phyloP scores from a whole-genome alignment of 2,888 invertebrate species.

The Opisthograptis luteolata region DNA sequence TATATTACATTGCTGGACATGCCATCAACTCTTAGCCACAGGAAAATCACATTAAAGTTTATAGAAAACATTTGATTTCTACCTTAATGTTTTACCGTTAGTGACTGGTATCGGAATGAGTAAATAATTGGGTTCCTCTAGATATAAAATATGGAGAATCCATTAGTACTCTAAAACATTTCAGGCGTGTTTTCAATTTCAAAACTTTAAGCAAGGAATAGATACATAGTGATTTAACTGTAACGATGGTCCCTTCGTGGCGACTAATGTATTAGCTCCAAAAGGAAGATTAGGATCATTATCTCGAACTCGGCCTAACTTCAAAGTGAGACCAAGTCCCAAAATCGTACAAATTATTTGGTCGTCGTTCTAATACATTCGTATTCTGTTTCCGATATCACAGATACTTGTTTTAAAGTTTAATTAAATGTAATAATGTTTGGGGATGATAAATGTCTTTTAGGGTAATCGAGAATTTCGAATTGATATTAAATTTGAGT shows the following conservation, averaged over 20 bases:
- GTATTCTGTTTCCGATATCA: conserved; percentile 45
- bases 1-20: no score
- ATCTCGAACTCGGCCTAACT: background rate
- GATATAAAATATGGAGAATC: no score
- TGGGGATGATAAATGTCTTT: conserved; percentile 56
- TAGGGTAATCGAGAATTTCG: conserved; percentile 47
- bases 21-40: no score
- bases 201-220: background rate
- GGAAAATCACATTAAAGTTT: no score
- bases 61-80: no score
- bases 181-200: background rate
- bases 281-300: conserved; percentile 8
- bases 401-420: conserved; percentile 57
- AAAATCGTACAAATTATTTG: conserved; percentile 19
- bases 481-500: conserved; percentile 41
- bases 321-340: conserved; percentile 13
- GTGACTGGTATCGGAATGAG: no score
- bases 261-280: background rate
- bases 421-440: conserved; percentile 61
- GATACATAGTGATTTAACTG: no score
- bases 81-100: no score
- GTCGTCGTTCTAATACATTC: conserved; percentile 43
- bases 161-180: background rate
- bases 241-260: background rate
- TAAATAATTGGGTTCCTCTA: no score